A percentile compares a stretch with the other conserved stretches of the same genome.
Evolutionary conservation across 2,888 invertebrate species (phyloP).

Genomic region (Mimachlamys varia): DNA sequence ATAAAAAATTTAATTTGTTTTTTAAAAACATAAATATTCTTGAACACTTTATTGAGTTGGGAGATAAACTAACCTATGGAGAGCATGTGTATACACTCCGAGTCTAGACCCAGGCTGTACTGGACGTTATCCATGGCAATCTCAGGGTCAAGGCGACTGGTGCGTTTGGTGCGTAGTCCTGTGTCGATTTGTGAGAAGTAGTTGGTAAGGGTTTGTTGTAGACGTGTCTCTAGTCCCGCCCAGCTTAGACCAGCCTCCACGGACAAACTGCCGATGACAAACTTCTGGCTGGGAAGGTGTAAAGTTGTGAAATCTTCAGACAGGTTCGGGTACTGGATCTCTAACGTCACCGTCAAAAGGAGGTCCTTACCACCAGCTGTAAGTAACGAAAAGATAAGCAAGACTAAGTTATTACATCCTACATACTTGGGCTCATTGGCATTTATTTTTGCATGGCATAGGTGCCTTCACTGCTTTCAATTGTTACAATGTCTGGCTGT

Average conservation of each 20-base stretch:
- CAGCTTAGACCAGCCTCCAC: conserved; percentile 65
- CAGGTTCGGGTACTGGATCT: conserved; percentile 40
- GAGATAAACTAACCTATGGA: conserved; percentile 64
- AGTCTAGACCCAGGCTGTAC: conserved; percentile 70
- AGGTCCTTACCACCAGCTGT: conserved; percentile 40
- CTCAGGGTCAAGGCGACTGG: conserved; percentile 70
- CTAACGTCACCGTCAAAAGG: conserved; percentile 38
- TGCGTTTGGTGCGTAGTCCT: conserved; percentile 75
- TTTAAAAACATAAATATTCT: no score
- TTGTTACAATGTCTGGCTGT: no score
- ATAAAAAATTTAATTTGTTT: no score
- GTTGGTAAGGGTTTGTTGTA: conserved; percentile 62
- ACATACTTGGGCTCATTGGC: no score
- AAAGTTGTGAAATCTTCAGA: conserved; percentile 20
- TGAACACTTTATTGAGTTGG: no score
- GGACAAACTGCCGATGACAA: conserved; percentile 65
- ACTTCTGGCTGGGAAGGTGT: conserved; percentile 46
- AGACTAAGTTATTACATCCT: no score
- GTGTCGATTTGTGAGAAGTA: conserved; percentile 72
- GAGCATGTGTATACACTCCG: conserved; percentile 68
- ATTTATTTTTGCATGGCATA: no score
- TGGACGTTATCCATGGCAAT: conserved; percentile 50
- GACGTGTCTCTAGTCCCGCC: conserved; percentile 69
- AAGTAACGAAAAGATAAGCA: not conserved
- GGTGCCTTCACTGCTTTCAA: no score